Percentiles rank a stretch among this genome's conserved stretches.
These are phyloP conservation scores for Bursaphelenchus mucronatus DNA, from an alignment of 1,140 invertebrate species.

Conservation along the genomic window DNA sequence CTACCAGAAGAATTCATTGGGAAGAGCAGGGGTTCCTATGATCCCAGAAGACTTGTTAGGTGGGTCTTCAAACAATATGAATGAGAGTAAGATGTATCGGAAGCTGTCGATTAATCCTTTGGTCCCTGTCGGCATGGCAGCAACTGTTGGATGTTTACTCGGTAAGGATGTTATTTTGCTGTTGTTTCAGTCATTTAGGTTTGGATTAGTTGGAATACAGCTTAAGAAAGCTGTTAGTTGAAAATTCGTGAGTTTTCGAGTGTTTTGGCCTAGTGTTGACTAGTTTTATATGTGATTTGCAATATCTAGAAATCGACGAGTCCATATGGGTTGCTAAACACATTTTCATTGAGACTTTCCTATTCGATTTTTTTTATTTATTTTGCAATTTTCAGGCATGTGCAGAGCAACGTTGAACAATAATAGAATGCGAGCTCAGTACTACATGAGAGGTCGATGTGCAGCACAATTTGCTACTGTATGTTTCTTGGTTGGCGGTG, in stretches of 20 bases:
- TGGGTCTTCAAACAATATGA: slow-evolving; percentile 5
- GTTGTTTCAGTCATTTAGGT: neutral
- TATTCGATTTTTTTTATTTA: neutral
- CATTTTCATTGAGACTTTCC: neutral
- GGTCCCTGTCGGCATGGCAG: slow-evolving; percentile 47
- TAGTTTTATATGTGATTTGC: neutral
- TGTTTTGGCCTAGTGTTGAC: neutral
- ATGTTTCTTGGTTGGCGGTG: slow-evolving; percentile 42
- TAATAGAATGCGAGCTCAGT: slow-evolving; percentile 37
- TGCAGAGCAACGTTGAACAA: slow-evolving; percentile 41
- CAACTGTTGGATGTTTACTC: slow-evolving; percentile 47
- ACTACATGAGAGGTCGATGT: slow-evolving; percentile 46
- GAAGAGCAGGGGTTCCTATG: slow-evolving; percentile 17
- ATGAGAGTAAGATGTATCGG: slow-evolving; percentile 19
- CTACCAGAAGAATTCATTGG: slow-evolving; percentile 21
- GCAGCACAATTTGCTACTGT: slow-evolving; percentile 46
- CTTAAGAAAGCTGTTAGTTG: neutral
- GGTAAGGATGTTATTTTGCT: slow-evolving; percentile 31
- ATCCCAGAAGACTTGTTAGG: slow-evolving; percentile 18
- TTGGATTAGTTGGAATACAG: neutral
- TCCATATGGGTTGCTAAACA: neutral
- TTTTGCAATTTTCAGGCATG: slow-evolving; percentile 49
- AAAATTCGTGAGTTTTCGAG: neutral
- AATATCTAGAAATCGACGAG: neutral
- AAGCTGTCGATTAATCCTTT: slow-evolving; percentile 36